Conservation (phyloP, 2,888 invertebrate species). For the Chesias legatella region DNA sequence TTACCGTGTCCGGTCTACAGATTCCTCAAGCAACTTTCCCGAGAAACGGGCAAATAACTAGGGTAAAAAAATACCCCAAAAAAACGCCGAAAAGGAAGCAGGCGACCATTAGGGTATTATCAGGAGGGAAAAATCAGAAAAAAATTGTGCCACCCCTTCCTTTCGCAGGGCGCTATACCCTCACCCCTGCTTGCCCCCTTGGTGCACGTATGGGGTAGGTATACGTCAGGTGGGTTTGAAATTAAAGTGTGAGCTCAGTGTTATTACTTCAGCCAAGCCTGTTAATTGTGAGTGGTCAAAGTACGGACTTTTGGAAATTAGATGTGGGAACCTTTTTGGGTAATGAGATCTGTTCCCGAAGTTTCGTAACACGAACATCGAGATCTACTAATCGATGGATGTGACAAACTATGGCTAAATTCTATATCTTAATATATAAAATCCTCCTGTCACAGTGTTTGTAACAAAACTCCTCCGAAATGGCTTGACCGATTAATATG, state of each 20-base stretch:
- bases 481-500: too few species aligned
- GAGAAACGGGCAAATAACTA: slow-evolving; percentile 73
- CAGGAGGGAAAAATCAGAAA: slow-evolving; percentile 76
- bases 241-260: slow-evolving; percentile 71
- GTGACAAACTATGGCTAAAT: too few species aligned
- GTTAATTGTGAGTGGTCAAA: slow-evolving; percentile 17
- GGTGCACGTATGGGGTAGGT: slow-evolving; percentile 56
- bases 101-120: slow-evolving; percentile 80
- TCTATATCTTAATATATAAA: too few species aligned
- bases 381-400: too few species aligned
- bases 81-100: slow-evolving; percentile 75
- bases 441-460: too few species aligned
- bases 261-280: slow-evolving; percentile 64
- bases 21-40: slow-evolving; percentile 25
- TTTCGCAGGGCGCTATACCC: slow-evolving; percentile 20
- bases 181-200: slow-evolving; percentile 56
- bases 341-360: slow-evolving; percentile 2
- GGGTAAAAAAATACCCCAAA: slow-evolving; percentile 75
- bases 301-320: slow-evolving; percentile 7
- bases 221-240: slow-evolving; percentile 78
- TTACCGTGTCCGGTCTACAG: slow-evolving; percentile 5
- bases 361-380: too few species aligned
- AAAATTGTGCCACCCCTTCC: slow-evolving; percentile 78
- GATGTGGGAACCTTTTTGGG: slow-evolving; percentile 6
- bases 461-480: too few species aligned